These are phyloP conservation scores for Andrena marginata DNA, from an alignment of 2,888 invertebrate genomes.

Conservation along the genomic window DNA sequence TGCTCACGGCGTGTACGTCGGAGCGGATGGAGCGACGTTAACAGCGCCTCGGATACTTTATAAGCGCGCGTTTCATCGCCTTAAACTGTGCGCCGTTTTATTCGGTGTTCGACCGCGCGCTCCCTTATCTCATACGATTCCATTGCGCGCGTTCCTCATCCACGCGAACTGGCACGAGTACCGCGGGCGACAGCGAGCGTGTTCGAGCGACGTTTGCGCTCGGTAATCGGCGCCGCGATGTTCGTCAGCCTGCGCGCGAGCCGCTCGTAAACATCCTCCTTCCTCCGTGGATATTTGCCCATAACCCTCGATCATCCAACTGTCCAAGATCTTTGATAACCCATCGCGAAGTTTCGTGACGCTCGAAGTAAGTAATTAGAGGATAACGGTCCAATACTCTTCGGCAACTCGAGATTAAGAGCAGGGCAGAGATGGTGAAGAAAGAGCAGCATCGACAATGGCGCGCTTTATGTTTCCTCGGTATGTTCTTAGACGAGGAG, in stretches of 20 bases:
- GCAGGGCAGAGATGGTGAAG: neutral
- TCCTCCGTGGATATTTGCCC: neutral
- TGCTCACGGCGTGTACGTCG: constrained; percentile 27
- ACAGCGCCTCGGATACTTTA: constrained; percentile 57
- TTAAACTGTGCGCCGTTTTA: constrained; percentile 51
- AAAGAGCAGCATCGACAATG: constrained; percentile 20
- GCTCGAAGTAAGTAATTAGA: neutral
- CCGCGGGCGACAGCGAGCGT: constrained; percentile 45
- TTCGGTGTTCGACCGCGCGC: constrained; percentile 38
- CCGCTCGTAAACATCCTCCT: constrained; percentile 29
- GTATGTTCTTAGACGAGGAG: neutral
- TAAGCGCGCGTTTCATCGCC: constrained; percentile 61
- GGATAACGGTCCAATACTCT: neutral
- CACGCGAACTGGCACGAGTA: constrained; percentile 61
- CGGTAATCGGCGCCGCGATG: constrained; percentile 38
- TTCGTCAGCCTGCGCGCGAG: constrained; percentile 31
- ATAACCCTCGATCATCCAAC: no score
- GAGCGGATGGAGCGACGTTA: constrained; percentile 53
- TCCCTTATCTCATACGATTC: constrained; percentile 64
- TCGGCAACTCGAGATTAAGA: neutral
- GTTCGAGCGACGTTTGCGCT: constrained; percentile 35
- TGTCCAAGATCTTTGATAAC: no score
- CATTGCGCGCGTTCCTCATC: constrained; percentile 27
- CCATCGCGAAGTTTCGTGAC: neutral
- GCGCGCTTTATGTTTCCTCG: constrained; percentile 29